Conservation (phyloP, 92 coral and sea anemone species). For the Parazoanthus atlanticus region DNA sequence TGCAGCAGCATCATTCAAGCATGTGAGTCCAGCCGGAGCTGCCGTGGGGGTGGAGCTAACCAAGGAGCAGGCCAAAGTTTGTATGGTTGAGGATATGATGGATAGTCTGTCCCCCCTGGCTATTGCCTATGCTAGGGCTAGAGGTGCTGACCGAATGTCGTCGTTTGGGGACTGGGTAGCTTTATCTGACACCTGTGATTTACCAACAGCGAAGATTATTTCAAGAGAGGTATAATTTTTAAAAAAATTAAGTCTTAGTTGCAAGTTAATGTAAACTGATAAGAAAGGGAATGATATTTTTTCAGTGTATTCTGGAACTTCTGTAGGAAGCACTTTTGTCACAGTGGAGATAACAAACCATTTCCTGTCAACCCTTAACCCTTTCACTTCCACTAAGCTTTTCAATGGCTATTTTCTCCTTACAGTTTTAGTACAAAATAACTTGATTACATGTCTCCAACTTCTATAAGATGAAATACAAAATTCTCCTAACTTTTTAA, state of each 20-base stretch:
- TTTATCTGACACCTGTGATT: slow-evolving; percentile 90
- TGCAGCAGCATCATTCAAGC: slow-evolving; percentile 98
- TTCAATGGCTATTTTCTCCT: no score
- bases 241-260: not conserved
- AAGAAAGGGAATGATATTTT: no score
- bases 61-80: slow-evolving; percentile 86
- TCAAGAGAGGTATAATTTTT: slow-evolving; percentile 82
- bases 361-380: no score
- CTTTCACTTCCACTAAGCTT: no score
- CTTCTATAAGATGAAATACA: no score
- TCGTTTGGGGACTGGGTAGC: slow-evolving; percentile 99
- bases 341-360: no score
- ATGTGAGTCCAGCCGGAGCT: slow-evolving; percentile 99
- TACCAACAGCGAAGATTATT: slow-evolving; percentile 89
- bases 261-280: not conserved
- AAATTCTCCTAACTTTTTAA: no score
- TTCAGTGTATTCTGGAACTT: no score
- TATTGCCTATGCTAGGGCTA: slow-evolving; percentile 96
- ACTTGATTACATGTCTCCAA: no score
- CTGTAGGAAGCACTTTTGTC: no score
- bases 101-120: slow-evolving; percentile 92
- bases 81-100: slow-evolving; percentile 96
- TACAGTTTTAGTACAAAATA: no score
- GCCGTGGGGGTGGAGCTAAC: slow-evolving; percentile 88
- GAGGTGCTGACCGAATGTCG: slow-evolving; percentile 99